Evolutionary conservation across 2,113 vertebrate species (phyloP), one percentile per base, ranked within the genome.

Genomic region (Rhagologus leucostigma): DNA sequence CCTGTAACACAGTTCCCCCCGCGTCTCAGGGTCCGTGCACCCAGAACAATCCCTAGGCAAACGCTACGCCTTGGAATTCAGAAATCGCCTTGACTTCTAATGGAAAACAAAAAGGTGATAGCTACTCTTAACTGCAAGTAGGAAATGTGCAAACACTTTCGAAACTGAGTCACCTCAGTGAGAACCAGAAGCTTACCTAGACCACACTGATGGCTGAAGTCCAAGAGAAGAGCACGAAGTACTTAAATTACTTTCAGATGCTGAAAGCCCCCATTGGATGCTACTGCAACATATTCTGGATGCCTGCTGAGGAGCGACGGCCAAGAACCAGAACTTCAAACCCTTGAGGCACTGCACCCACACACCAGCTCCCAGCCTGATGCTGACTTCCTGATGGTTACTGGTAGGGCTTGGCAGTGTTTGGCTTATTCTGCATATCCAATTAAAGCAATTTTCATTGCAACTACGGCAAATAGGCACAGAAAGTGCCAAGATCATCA

Each of bases 1-100:
- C 10, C 44, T 6, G 5, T 4, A 29, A 16, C 27, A 1, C 67
- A 4, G 10, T 0, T 16, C 2, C 3, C 6, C 9, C 6, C 0
- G 6, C 19, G 2, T 1, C 11, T 30, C 16, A 2, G 35, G 32
- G 6, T 13, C 14, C 4, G 6, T 2, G 15, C 15, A 2, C 1
- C 56, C 29, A 4, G 15, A 29, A 1, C 27, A 1, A 20, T 1
- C 30, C 14, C 37, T 1, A 3, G 16, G 13, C 24, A 32, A 42
- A 17, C 20, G 5, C 21, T 14, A 27, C 6, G n/a, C 35, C 24
- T 7, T 8, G 24, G 10, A 7, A 39, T 7, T 10, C 39, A 24
- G 11, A 18, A 42, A 10, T 0, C 1, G 12, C 1, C 0, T 9
- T 49, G 7, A 8, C 8, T 29, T 5, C 1, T 5, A 10, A 12